Evolutionary conservation across 2,888 invertebrate species (phyloP), one percentile per base, ranked within the genome.

Genomic region (Cordilura impudica): DNA sequence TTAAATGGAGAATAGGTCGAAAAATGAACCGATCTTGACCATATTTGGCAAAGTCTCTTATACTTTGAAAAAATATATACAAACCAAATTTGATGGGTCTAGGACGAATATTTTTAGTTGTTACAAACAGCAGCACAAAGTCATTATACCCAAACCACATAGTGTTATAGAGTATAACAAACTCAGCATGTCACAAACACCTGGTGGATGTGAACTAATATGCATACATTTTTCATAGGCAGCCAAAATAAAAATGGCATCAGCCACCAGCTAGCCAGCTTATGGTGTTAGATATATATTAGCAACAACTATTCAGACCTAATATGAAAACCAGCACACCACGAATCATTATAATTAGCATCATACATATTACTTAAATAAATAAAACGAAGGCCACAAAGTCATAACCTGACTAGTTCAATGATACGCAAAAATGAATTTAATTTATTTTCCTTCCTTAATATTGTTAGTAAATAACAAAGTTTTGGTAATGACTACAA

Each of bases 171-270:
- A n/a, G n/a, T n/a, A 54, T 31, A 39, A 18, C 58, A 14, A 54
- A 54, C 53, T 45, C 61, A 71, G 61, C 71, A 61, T 60, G 58
- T 66, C 29, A 45, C 7, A 39, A 51, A 58, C 66, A 73, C 65
- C 39, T 66, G 73, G 35, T 35, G 4, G 35, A 35, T 54, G 10
- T 19, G 29, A 73, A 58, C 49, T 60, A 73, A 60, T 73, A 39
- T 26, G 51, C 58, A 58, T 12, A 60, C 58, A 51, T 60, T 66
- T 51, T 12, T 60, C 39, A 73, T 14, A 35, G 21, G 5, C 16
- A 35, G 35, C 35, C 14, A 21, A 23, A 70, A 26, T 14, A 19
- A 10, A 29, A 51, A 51, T 14, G 10, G 5, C 23, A 53, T 10
- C 18, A 16, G 19, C 43, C 18, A 39, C 4, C 29, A 18, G 43